Evolutionary conservation across 2,113 vertebrate species (phyloP).

Genomic region (Xenopus borealis): DNA sequence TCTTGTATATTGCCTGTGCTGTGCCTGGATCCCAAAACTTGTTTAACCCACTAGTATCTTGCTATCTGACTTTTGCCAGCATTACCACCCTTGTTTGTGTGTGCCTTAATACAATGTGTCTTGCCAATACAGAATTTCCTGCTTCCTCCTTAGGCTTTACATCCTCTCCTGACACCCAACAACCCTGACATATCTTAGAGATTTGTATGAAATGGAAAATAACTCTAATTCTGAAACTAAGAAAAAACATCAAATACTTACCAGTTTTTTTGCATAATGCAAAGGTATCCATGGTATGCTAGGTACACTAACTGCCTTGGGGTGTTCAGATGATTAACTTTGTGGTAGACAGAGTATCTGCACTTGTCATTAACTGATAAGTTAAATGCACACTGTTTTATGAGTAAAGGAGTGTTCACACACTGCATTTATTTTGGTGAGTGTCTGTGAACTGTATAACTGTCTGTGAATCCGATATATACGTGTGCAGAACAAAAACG

Average conservation of each 20-base stretch:
- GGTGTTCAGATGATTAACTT: background rate
- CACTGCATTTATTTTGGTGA: slow-evolving; percentile 12
- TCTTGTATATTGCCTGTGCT: too few species aligned
- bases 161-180: too few species aligned
- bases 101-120: too few species aligned
- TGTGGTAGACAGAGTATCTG: slow-evolving; percentile 23
- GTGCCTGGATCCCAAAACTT: too few species aligned
- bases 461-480: slow-evolving; percentile 11
- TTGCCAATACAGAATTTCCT: too few species aligned
- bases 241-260: slow-evolving; percentile 2
- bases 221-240: too few species aligned
- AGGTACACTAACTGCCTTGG: background rate
- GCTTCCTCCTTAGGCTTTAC: too few species aligned
- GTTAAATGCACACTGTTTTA: background rate
- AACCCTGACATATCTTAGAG: too few species aligned
- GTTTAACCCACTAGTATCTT: too few species aligned
- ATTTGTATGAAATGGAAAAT: too few species aligned
- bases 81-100: too few species aligned
- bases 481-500: slow-evolving; percentile 18
- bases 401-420: slow-evolving; percentile 9
- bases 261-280: slow-evolving; percentile 4
- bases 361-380: slow-evolving; percentile 23
- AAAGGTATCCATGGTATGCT: slow-evolving; percentile 2
- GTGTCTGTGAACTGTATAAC: slow-evolving; percentile 5
- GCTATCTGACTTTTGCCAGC: too few species aligned